Evolutionary conservation across 2,888 invertebrate genomes (phyloP).

Genomic region (Calameuta idolon): DNA sequence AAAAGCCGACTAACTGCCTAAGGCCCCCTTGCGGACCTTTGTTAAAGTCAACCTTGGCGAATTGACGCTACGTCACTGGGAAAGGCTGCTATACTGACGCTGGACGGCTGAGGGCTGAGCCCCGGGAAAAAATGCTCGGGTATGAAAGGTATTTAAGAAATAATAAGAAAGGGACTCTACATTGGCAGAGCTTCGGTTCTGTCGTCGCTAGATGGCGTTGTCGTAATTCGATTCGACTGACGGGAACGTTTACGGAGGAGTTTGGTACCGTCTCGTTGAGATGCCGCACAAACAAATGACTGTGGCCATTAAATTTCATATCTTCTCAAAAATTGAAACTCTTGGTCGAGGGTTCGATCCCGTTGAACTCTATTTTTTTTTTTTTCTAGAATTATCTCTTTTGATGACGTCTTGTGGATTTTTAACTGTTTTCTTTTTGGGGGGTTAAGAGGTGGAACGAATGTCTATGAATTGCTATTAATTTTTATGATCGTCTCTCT

Average conservation of each 20-base stretch:
- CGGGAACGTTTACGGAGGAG: background rate
- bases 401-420: background rate
- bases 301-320: conserved; percentile 1
- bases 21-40: background rate
- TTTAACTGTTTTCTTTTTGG: background rate
- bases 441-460: too few relatives aligned
- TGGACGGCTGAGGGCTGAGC: background rate
- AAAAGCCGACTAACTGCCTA: background rate
- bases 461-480: background rate
- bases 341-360: background rate
- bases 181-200: background rate
- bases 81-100: background rate
- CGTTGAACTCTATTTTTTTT: background rate
- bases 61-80: background rate
- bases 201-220: background rate
- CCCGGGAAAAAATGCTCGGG: background rate
- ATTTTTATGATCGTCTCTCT: background rate
- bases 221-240: background rate
- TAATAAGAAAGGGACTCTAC: background rate
- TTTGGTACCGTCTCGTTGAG: background rate
- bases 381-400: background rate
- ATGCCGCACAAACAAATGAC: background rate
- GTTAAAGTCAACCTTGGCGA: background rate
- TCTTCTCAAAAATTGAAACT: background rate
- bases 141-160: background rate